Conservation (phyloP, 2,888 invertebrate genomes). For the Stramonita haemastoma region DNA sequence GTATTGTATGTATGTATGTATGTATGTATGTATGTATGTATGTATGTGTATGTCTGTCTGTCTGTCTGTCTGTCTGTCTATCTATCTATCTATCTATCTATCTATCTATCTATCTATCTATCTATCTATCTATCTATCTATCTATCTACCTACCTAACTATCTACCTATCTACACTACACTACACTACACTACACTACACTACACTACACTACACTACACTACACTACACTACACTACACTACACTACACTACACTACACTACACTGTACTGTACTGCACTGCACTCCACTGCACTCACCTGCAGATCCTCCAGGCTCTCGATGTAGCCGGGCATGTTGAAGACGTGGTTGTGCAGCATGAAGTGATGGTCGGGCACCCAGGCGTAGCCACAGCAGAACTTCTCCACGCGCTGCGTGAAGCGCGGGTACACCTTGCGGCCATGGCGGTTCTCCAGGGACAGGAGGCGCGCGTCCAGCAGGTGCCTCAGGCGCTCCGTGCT, state of each 20-base stretch:
- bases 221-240: not conserved
- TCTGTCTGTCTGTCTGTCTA: not conserved
- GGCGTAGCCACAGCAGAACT: conserved; percentile 77
- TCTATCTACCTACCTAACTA: too few relatives aligned
- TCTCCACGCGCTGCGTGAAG: conserved; percentile 77
- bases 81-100: not conserved
- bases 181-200: too few relatives aligned
- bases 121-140: too few relatives aligned
- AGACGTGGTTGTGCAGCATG: conserved; percentile 80
- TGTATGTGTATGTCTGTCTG: not conserved
- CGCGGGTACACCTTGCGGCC: conserved; percentile 78
- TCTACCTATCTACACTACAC: not conserved
- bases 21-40: not conserved
- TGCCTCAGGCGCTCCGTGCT: conserved; percentile 78
- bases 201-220: not conserved
- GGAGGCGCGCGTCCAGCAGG: conserved; percentile 78
- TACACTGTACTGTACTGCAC: not conserved
- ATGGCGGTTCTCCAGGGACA: conserved; percentile 74
- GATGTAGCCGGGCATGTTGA: conserved; percentile 75
- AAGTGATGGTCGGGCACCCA: conserved; percentile 80
- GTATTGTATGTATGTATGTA: not conserved
- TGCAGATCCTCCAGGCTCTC: conserved; percentile 76
- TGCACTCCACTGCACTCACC: not conserved
- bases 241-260: too few relatives aligned
- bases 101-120: too few relatives aligned